Conservation (phyloP, 2,888 invertebrate species). For the Galerucella nymphaeae region DNA sequence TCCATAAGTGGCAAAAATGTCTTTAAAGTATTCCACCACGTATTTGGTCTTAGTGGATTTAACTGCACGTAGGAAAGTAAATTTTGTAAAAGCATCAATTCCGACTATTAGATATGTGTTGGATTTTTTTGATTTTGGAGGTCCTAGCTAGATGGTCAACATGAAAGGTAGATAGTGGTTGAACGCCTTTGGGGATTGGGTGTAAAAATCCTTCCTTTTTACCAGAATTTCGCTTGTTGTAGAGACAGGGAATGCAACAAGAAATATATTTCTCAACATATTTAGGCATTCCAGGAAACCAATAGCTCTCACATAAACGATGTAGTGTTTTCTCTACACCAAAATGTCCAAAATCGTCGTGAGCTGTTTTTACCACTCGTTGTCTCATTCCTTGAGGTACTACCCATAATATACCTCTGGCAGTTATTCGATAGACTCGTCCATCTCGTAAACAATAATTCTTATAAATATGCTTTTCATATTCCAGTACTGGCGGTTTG, state of each 20-base stretch:
- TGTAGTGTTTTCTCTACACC: too few relatives aligned
- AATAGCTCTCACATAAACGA: not conserved
- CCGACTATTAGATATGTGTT: too few relatives aligned
- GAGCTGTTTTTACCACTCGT: slow-evolving; percentile 33
- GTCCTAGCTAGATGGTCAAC: slow-evolving; percentile 56
- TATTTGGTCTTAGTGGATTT: slow-evolving; percentile 44
- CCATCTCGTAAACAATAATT: slow-evolving; percentile 41
- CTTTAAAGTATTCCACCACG: slow-evolving; percentile 40
- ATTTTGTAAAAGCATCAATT: slow-evolving; percentile 45
- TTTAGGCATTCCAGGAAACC: not conserved
- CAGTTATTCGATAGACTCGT: slow-evolving; percentile 46
- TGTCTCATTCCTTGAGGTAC: slow-evolving; percentile 2
- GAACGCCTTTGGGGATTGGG: slow-evolving; percentile 32
- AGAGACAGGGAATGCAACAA: slow-evolving; percentile 38
- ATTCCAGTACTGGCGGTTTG: slow-evolving; percentile 16
- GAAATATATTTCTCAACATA: slow-evolving; percentile 59
- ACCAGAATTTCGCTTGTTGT: slow-evolving; percentile 33
- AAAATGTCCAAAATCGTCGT: too few relatives aligned
- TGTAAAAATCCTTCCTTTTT: slow-evolving; percentile 38
- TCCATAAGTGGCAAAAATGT: slow-evolving; percentile 46
- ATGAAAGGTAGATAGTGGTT: slow-evolving; percentile 35
- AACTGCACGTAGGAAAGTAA: slow-evolving; percentile 34
- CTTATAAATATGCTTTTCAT: slow-evolving; percentile 38
- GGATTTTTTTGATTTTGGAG: too few relatives aligned
- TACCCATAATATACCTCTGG: slow-evolving; percentile 13